Percentiles rank a stretch among this genome's conserved stretches.
phyloP scores from a whole-genome alignment of 2,113 vertebrate species.

The Ailuropoda melanoleuca region DNA sequence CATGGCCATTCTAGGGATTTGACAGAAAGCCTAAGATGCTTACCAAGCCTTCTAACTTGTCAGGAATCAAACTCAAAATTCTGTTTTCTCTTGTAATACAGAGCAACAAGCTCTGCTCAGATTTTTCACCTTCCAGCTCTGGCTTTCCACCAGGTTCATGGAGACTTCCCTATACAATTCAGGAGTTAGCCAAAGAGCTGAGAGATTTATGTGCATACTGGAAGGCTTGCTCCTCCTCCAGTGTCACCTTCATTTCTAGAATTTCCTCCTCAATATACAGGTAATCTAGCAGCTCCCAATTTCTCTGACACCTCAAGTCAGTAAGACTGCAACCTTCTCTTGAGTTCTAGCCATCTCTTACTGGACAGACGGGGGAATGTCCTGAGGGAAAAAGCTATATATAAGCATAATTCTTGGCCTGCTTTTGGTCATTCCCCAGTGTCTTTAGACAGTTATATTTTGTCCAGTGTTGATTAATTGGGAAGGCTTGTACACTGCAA shows the following conservation, averaged over 20 bases:
- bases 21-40: neutral
- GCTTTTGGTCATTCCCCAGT: neutral
- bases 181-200: neutral
- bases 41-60: neutral
- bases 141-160: neutral
- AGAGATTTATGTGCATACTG: neutral
- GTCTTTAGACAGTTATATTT: neutral
- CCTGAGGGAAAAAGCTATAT: neutral
- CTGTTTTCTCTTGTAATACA: neutral
- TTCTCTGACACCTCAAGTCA: neutral
- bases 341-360: neutral
- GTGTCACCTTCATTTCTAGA: neutral
- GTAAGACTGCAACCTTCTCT: neutral
- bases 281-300: neutral
- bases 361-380: neutral
- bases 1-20: neutral
- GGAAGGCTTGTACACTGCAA: neutral
- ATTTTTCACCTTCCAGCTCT: neutral
- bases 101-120: neutral
- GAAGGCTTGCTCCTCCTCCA: neutral
- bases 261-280: neutral
- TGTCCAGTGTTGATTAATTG: neutral
- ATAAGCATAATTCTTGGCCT: neutral
- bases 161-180: neutral
- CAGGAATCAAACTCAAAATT: neutral